Conservation (phyloP, 2,113 vertebrate species). For the Pachypanchax playfairii region DNA sequence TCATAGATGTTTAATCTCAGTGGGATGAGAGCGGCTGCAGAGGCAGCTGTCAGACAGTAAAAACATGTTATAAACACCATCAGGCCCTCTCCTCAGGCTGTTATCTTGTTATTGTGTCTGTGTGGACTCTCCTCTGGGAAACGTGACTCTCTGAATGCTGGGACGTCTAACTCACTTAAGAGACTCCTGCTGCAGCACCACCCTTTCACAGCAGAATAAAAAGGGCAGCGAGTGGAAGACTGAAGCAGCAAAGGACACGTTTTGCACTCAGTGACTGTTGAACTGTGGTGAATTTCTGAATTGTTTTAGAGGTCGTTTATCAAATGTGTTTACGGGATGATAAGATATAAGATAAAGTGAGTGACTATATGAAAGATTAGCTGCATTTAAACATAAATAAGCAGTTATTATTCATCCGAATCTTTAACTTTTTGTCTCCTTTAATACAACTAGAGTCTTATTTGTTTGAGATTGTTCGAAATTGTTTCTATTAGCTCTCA, state of each 20-base stretch:
- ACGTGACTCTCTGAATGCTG: constrained; percentile 17
- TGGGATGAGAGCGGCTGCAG: constrained; percentile 20
- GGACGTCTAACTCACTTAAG: constrained; percentile 57
- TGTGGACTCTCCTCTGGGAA: constrained; percentile 47
- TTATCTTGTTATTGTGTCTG: constrained; percentile 72
- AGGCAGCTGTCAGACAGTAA: constrained; percentile 32
- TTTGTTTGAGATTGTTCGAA: constrained; percentile 11
- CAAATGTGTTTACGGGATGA: constrained; percentile 17
- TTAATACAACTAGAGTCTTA: background rate
- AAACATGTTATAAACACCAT: constrained; percentile 68
- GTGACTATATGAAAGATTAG: constrained; percentile 41
- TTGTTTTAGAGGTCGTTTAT: constrained; percentile 19
- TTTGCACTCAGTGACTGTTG: constrained; percentile 2
- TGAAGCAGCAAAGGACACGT: constrained; percentile 44
- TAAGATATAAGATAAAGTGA: constrained; percentile 7
- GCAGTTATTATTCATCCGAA: too few relatives aligned
- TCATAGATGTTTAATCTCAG: constrained; percentile 16
- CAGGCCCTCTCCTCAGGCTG: constrained; percentile 62
- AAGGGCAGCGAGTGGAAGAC: constrained; percentile 37
- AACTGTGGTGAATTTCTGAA: constrained; percentile 13
- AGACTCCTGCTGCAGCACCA: constrained; percentile 37
- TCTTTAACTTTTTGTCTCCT: background rate
- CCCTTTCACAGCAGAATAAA: constrained; percentile 49
- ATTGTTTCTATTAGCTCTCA: background rate
- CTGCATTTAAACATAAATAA: constrained; percentile 17